Evolutionary conservation across 1,140 invertebrate species (phyloP).

Genomic region (Brachionus sp.): DNA sequence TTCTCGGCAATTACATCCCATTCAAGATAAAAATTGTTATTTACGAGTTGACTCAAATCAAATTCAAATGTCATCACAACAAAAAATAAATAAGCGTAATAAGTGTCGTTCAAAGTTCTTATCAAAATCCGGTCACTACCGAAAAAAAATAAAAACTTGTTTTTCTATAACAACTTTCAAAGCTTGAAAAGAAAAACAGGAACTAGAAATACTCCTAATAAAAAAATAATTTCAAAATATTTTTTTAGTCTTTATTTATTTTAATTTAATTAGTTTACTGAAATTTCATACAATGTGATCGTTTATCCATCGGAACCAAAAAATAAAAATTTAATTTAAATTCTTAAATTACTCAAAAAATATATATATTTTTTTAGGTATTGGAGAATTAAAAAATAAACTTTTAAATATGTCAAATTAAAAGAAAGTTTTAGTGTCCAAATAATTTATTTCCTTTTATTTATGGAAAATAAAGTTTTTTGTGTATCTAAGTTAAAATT

Average conservation of each 20-base stretch:
- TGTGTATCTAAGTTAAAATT: background rate
- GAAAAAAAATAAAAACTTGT: slow-evolving; percentile 10
- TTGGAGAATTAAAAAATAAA: background rate
- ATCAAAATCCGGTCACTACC: slow-evolving; percentile 19
- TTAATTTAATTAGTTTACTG: background rate
- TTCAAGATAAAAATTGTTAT: slow-evolving; percentile 23
- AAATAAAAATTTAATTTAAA: too few relatives aligned
- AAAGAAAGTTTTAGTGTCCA: background rate
- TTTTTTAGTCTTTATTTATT: background rate
- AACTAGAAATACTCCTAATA: background rate
- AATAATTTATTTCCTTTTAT: background rate
- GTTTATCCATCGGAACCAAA: background rate
- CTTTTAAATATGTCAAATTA: background rate
- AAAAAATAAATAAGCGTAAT: background rate
- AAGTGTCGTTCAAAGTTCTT: background rate
- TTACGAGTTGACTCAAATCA: slow-evolving; percentile 22
- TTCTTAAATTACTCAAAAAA: slow-evolving; percentile 29
- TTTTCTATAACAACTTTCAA: background rate
- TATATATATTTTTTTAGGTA: background rate
- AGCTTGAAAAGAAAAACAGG: too few relatives aligned
- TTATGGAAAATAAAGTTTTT: background rate
- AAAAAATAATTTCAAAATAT: background rate
- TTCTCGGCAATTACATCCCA: slow-evolving; percentile 8
- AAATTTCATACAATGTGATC: slow-evolving; percentile 38
- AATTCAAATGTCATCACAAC: slow-evolving; percentile 20